phyloP scores from a whole-genome alignment of 1,140 invertebrate species.

The Drosophila equinoxialis region DNA sequence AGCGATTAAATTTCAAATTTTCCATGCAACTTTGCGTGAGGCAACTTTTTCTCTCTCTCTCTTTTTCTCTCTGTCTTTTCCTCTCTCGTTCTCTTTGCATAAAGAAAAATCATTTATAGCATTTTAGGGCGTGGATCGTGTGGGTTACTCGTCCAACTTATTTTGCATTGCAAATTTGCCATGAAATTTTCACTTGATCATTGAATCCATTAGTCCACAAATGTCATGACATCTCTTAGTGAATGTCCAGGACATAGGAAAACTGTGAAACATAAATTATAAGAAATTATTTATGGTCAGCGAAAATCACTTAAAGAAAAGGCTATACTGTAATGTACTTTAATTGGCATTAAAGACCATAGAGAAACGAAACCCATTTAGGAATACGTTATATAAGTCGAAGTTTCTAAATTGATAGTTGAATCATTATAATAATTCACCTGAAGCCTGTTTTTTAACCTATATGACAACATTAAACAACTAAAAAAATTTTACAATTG shows the following conservation, averaged over 20 bases:
- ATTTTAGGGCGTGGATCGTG: conserved; percentile 18
- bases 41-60: background rate
- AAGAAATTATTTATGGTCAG: background rate
- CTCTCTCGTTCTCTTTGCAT: conserved; percentile 72
- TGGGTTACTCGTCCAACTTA: conserved; percentile 13
- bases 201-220: background rate
- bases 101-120: conserved; percentile 45
- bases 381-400: too few relatives aligned
- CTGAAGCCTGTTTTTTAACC: too few relatives aligned
- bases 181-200: conserved; percentile 4
- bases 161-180: conserved; percentile 19
- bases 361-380: too few relatives aligned
- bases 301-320: too few relatives aligned
- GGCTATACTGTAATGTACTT: too few relatives aligned
- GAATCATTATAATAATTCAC: too few relatives aligned
- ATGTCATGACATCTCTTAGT: conserved; percentile 4
- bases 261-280: background rate
- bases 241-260: background rate
- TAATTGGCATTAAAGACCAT: too few relatives aligned
- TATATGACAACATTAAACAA: too few relatives aligned
- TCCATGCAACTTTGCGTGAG: conserved; percentile 58
- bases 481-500: too few relatives aligned
- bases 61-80: conserved; percentile 7
- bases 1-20: conserved; percentile 82
- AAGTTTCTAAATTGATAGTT: too few relatives aligned